Evolutionary conservation across 1,140 invertebrate genomes (phyloP).

Genomic region (Eurosta solidaginis): DNA sequence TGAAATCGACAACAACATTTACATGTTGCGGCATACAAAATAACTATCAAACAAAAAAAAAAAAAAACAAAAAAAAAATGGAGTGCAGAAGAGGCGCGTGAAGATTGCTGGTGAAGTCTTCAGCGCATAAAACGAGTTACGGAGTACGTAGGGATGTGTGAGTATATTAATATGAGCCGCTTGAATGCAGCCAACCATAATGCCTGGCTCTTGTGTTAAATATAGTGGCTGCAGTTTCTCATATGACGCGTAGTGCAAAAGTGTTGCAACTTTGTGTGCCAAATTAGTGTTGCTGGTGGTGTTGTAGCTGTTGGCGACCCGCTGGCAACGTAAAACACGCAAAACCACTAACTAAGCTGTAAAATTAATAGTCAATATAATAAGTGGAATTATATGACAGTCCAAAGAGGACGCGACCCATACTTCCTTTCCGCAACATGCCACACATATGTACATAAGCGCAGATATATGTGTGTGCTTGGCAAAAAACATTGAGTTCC

Average conservation of each 20-base stretch:
- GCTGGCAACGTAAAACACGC: conserved; percentile 11
- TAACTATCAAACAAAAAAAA: neutral
- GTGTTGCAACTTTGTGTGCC: neutral
- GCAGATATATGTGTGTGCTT: too few species aligned
- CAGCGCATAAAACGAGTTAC: neutral
- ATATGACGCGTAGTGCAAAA: neutral
- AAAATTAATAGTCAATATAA: conserved; percentile 24
- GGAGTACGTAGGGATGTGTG: neutral
- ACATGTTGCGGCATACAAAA: neutral
- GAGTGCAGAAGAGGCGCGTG: neutral
- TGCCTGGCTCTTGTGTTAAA: neutral
- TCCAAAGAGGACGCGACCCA: neutral
- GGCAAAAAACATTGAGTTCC: too few species aligned
- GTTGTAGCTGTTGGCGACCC: neutral
- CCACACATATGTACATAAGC: neutral
- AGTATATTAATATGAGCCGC: neutral
- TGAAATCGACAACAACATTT: neutral
- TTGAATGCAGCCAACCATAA: neutral
- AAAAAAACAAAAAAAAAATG: too few species aligned
- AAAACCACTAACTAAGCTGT: conserved; percentile 26
- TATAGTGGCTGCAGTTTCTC: neutral
- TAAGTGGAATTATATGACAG: conserved; percentile 26
- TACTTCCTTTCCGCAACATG: neutral
- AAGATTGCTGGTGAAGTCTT: neutral
- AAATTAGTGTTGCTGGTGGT: neutral